A percentile compares a stretch with the other conserved stretches of the same genome.
These are phyloP conservation scores for Hippocampus zosterae DNA, from an alignment of 2,113 vertebrate genomes.

Conservation along the genomic window DNA sequence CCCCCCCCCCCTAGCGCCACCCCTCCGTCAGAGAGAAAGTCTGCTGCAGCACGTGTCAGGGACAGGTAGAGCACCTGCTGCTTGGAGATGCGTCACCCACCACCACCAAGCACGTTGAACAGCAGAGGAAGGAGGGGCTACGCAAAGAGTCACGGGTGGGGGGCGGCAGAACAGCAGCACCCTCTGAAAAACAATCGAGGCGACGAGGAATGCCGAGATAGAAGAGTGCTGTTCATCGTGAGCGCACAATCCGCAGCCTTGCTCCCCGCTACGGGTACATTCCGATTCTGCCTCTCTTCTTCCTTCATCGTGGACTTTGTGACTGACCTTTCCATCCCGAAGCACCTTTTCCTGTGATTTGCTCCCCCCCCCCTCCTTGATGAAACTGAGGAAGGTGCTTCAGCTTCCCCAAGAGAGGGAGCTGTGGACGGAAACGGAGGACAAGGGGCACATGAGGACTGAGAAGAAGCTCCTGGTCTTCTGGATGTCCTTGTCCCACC, in stretches of 20 bases:
- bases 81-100: conserved; percentile 41
- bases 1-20: too few relatives aligned
- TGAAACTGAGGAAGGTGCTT: conserved; percentile 50
- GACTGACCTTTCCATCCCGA: neutral
- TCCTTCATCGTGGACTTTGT: conserved; percentile 13
- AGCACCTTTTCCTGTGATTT: neutral
- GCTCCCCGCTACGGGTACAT: neutral
- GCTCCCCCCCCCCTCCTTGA: neutral
- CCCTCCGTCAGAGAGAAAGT: neutral
- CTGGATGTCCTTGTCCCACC: conserved; percentile 63
- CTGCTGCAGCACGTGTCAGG: conserved; percentile 30
- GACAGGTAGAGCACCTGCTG: conserved; percentile 60
- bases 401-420: conserved; percentile 30
- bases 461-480: conserved; percentile 71
- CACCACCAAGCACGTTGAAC: conserved; percentile 26
- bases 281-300: neutral
- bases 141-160: conserved; percentile 10
- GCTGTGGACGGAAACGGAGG: conserved; percentile 27
- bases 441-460: conserved; percentile 39
- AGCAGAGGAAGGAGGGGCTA: conserved; percentile 35
- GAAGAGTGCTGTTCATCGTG: conserved; percentile 21
- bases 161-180: conserved; percentile 36
- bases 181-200: conserved; percentile 26
- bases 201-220: neutral
- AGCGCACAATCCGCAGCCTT: neutral